Percentiles rank a stretch among this genome's conserved stretches.
Evolutionary conservation across 2,797 vertebrate genomes (phyloP).

Genomic region (Coregonus sp.): DNA sequence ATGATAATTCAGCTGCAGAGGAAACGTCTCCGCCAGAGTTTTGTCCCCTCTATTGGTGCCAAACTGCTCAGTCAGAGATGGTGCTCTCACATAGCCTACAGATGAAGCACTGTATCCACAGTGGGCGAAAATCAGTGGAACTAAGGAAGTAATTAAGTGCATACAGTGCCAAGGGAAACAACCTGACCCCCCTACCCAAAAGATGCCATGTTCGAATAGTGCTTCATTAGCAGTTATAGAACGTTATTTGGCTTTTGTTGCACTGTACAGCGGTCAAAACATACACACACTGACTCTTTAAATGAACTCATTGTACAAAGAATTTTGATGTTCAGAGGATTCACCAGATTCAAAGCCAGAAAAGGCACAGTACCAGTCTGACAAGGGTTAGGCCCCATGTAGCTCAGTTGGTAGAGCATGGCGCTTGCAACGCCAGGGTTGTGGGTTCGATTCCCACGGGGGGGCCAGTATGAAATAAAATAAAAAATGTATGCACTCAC

Average conservation of each 20-base stretch:
- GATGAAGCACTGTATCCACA: conserved; percentile 43
- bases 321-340: background rate
- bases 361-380: background rate
- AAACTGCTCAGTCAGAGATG: conserved; percentile 24
- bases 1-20: conserved; percentile 55
- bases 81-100: conserved; percentile 21
- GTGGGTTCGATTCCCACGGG: too few relatives aligned
- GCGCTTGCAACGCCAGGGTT: too few relatives aligned
- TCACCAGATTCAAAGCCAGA: background rate
- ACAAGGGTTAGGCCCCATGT: background rate
- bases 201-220: conserved; percentile 15
- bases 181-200: conserved; percentile 4
- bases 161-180: conserved; percentile 26
- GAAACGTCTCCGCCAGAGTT: conserved; percentile 53
- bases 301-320: background rate
- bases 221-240: background rate
- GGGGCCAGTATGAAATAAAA: too few relatives aligned
- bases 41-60: conserved; percentile 57
- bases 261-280: background rate
- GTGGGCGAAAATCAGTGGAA: conserved; percentile 49
- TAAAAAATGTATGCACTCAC: too few relatives aligned
- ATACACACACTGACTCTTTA: background rate
- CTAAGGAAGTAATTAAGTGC: conserved; percentile 61
- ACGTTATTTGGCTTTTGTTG: background rate
- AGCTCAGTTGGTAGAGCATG: too few relatives aligned